Base-by-base conservation (phyloP, 2,797 vertebrate species). In the Crocodylus rhombifer region DNA sequence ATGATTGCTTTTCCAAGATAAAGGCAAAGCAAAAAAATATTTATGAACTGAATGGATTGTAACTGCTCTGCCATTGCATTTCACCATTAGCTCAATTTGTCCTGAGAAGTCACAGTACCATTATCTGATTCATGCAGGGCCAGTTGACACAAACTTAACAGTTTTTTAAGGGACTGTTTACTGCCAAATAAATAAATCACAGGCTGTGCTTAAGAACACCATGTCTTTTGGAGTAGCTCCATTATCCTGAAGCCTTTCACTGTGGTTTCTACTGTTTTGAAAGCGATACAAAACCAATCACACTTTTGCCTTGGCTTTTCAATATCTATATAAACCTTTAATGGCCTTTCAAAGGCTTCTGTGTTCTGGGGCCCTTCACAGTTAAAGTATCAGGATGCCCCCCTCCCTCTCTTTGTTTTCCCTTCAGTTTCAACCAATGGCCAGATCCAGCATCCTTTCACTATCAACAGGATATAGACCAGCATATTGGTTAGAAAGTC, bases 11-110 rank as follows among this genome's bases (percentile, higher is more conserved):
- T 77, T 60, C 51, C 64, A 7, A 85, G 25, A 71, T 83, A 87
- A 91, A 90, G 26, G 55, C 33, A 36, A 20, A 67, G 7, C 4
- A 81, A 84, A 51, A 84, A 67, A 42, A 14, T 17, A 14, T 62
- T 94, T 88, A 80, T 76, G 42, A 51, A 36, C 6, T 79, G 7
- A 79, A 36, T 36, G 20, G 23, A 55, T 18, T 62, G 5, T 62
- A 84, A 82, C 21, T 23, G 89, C 74, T 88, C 63, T 74, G 33
- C 76, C 56, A 71, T 87, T 90, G 73, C 61, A 86, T 90, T 90
- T 87, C 87, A 21, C 78, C 69, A 71, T 88, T 94, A 86, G n/a
- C 15, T 93, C 42, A 76, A 2, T 80, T 80, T 73, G 74, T 56
- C 36, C 36, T 58, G 61, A 87, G 65, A 77, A 84, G 10, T 73